These are phyloP conservation scores for Xiphorhynchus elegans DNA, from an alignment of 2,113 vertebrate species.

Conservation along the genomic window DNA sequence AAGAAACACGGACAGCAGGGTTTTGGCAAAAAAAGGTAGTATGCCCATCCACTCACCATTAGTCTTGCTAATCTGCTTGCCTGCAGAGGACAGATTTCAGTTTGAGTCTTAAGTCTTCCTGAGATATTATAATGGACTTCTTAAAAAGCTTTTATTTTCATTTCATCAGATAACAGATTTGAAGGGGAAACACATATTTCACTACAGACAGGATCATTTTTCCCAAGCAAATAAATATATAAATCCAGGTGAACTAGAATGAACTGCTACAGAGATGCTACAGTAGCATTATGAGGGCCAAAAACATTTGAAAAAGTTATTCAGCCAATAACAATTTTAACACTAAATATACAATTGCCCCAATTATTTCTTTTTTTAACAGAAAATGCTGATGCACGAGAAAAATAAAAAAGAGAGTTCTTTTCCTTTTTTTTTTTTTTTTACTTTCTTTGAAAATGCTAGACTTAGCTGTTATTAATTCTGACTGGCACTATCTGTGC, in stretches of 20 bases:
- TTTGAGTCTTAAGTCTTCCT: slow-evolving; percentile 1
- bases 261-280: neutral
- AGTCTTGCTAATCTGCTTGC: slow-evolving; percentile 16
- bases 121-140: slow-evolving; percentile 7
- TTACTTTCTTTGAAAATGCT: neutral
- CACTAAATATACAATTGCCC: neutral
- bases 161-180: slow-evolving; percentile 32
- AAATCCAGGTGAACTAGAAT: slow-evolving; percentile 27
- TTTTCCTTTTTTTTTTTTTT: neutral
- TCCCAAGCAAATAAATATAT: slow-evolving; percentile 3
- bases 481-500: neutral
- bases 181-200: slow-evolving; percentile 33
- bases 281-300: neutral
- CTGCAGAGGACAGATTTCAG: neutral
- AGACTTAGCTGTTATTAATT: slow-evolving; percentile 1
- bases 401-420: neutral
- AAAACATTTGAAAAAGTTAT: slow-evolving; percentile 17
- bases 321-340: slow-evolving; percentile 23
- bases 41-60: neutral
- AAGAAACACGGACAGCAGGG: slow-evolving; percentile 7
- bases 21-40: neutral
- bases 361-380: neutral
- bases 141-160: slow-evolving; percentile 38
- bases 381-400: slow-evolving; percentile 6
- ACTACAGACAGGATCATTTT: neutral